These are phyloP conservation scores for Synergus laeviventris DNA, from an alignment of 2,888 invertebrate species.

Conservation along the genomic window DNA sequence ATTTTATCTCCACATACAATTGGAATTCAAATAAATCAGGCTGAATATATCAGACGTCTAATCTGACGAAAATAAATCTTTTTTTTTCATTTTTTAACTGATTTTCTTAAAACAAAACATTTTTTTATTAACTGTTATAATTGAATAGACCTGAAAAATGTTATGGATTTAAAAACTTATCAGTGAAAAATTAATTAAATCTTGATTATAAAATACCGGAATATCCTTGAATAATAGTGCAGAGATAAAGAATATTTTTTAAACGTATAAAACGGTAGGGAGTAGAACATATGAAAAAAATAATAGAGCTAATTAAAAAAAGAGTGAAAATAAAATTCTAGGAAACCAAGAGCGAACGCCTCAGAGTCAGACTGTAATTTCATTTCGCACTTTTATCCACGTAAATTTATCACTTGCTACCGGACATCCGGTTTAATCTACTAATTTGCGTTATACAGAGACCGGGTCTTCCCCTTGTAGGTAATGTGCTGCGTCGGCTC, in stretches of 20 bases:
- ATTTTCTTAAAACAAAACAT: too few species aligned
- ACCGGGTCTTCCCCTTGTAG: constrained; percentile 16
- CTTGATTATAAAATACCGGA: too few species aligned
- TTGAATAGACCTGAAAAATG: too few species aligned
- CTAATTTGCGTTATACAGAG: constrained; percentile 39
- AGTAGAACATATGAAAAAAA: constrained; percentile 32
- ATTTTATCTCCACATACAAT: too few species aligned
- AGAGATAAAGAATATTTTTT: not conserved
- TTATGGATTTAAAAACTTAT: too few species aligned
- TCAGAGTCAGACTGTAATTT: constrained; percentile 37
- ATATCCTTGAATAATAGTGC: not conserved
- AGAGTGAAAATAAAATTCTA: constrained; percentile 16
- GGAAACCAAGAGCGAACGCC: constrained; percentile 30
- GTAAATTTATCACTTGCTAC: constrained; percentile 40
- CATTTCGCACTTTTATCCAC: constrained; percentile 37
- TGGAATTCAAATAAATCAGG: too few species aligned
- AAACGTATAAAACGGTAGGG: constrained; percentile 5
- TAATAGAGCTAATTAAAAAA: constrained; percentile 33
- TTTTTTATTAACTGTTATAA: too few species aligned
- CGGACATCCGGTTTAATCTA: constrained; percentile 40
- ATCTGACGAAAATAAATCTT: too few species aligned
- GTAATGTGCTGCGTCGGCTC: constrained; percentile 37
- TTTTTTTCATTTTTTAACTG: too few species aligned
- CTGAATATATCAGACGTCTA: too few species aligned
- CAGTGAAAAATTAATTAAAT: too few species aligned